Evolutionary conservation across 2,888 invertebrate genomes (phyloP).

Genomic region (Pammene fasciana): DNA sequence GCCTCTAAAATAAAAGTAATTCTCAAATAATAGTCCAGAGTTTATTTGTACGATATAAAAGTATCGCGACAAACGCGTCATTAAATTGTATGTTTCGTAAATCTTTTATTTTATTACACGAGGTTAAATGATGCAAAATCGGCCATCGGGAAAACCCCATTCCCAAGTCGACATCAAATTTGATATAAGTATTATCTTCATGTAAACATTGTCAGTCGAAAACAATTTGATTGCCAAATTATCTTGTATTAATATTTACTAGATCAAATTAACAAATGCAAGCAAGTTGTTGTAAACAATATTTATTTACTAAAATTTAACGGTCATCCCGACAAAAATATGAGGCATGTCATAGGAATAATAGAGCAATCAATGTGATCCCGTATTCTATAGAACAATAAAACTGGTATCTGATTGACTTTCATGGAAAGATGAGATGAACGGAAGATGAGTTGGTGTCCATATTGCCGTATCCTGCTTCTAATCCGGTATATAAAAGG

Average conservation of each 20-base stretch:
- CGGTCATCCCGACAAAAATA: neutral
- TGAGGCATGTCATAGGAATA: conserved; percentile 37
- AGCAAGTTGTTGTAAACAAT: neutral
- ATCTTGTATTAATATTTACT: neutral
- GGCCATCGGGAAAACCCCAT: neutral
- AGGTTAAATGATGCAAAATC: neutral
- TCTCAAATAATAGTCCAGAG: too few relatives aligned
- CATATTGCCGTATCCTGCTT: conserved; percentile 57
- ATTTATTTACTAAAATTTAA: conserved; percentile 3
- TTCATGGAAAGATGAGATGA: conserved; percentile 66
- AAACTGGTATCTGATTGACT: conserved; percentile 71
- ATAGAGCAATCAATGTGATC: conserved; percentile 51
- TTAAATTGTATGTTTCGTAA: neutral
- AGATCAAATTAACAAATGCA: neutral
- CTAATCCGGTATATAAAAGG: conserved; percentile 58
- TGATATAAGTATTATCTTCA: neutral
- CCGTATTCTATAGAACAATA: conserved; percentile 63
- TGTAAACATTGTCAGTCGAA: conserved; percentile 10
- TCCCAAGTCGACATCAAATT: neutral
- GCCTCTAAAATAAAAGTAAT: too few relatives aligned
- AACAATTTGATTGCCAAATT: neutral
- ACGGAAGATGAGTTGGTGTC: conserved; percentile 56
- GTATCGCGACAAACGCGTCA: neutral
- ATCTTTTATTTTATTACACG: neutral
- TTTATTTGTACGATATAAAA: too few relatives aligned